These are phyloP conservation scores for Sprattus sprattus DNA, from an alignment of 2,113 vertebrate genomes.

Conservation along the genomic window DNA sequence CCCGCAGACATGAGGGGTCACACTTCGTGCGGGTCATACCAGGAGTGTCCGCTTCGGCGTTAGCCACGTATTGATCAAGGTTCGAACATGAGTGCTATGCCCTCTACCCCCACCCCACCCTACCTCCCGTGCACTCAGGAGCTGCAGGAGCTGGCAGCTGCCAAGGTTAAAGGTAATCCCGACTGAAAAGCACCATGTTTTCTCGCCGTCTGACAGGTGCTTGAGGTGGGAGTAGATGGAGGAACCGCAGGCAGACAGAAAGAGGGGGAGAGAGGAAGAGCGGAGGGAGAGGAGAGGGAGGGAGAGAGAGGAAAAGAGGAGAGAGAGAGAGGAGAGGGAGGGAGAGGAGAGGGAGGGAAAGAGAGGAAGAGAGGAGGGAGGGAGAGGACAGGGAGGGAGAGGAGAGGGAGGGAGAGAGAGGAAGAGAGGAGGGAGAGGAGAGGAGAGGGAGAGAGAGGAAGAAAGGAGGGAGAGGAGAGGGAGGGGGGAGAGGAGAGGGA, in stretches of 20 bases:
- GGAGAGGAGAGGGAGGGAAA: background rate
- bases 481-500: background rate
- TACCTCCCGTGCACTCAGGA: background rate
- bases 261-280: background rate
- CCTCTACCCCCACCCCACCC: background rate
- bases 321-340: background rate
- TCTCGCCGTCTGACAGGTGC: slow-evolving; percentile 37
- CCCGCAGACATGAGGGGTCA: slow-evolving; percentile 54
- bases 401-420: background rate
- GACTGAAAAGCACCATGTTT: slow-evolving; percentile 34
- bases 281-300: no score
- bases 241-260: background rate
- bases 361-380: background rate
- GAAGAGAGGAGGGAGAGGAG: no score
- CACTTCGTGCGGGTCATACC: slow-evolving; percentile 8
- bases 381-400: no score
- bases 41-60: background rate
- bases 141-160: slow-evolving; percentile 27
- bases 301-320: background rate
- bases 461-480: background rate
- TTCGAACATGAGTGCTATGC: slow-evolving; percentile 29
- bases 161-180: slow-evolving; percentile 52
- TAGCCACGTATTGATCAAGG: slow-evolving; percentile 49
- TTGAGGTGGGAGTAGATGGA: slow-evolving; percentile 12
- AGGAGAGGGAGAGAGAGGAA: background rate